Conservation (phyloP, 2,888 invertebrate genomes). For the Arenicola marina region DNA sequence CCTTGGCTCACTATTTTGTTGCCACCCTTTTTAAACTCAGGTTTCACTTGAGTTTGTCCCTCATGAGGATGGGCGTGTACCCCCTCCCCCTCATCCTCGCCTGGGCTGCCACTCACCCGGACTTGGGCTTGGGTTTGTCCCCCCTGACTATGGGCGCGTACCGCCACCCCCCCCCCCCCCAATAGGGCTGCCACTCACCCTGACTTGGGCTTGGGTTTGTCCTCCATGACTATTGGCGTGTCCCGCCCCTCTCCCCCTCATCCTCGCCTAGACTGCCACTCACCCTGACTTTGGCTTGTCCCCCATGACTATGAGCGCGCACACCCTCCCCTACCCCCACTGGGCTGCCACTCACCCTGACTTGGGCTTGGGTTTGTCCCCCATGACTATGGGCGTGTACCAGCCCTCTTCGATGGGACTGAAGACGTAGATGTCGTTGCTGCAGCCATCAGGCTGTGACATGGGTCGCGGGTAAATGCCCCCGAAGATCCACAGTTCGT, state of each 20-base stretch:
- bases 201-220: constrained; percentile 52
- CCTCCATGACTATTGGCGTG: constrained; percentile 53
- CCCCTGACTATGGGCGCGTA: constrained; percentile 56
- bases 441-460: constrained; percentile 57
- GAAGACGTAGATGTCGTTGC: constrained; percentile 57
- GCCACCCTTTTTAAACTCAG: no score
- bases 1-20: no score
- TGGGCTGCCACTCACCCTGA: constrained; percentile 60
- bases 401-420: constrained; percentile 56
- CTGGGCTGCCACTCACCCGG: no score
- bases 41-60: no score
- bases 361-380: constrained; percentile 50
- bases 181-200: no score
- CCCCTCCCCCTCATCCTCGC: no score
- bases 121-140: constrained; percentile 50
- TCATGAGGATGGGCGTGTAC: no score
- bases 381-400: constrained; percentile 56
- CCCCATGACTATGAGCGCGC: no score
- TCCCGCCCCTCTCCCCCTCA: constrained; percentile 59
- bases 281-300: no score
- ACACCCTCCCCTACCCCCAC: no score
- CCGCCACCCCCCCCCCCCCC: constrained; percentile 57
- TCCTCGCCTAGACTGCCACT: no score
- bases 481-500: constrained; percentile 59
- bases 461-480: constrained; percentile 56